Base-by-base conservation (phyloP, 2,113 vertebrate species). In the Anarhynchus alexandrinus region DNA sequence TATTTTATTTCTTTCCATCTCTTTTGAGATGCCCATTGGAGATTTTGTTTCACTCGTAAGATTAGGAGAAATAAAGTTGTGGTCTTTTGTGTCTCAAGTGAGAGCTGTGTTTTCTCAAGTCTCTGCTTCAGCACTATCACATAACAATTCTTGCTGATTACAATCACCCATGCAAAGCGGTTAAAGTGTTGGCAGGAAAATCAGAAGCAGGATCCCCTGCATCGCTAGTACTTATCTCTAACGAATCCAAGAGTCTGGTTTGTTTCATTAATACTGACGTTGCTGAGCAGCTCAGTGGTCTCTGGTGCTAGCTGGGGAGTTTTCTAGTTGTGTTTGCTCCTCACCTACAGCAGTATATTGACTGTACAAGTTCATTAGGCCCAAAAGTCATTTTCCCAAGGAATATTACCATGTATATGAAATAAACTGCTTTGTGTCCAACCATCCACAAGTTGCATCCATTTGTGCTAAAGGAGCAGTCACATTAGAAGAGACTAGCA, bases 91-190 rank as follows among this genome's bases (percentile, higher is more conserved):
- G 58, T 74, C 88, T 95, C 72, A 57, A 88, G 76, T 57, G 74
- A 85, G 62, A 73, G 71, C 74, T 77, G 5, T 54, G 52, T 95
- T 96, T 96, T 87, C 71, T 90, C 45, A 66, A 69, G 81, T 69
- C 91, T 79, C 27, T 82, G 22, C 89, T 95, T 93, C 90, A 89
- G 93, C 94, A 38, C 61, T 66, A 82, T 88, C 82, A 15, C 76
- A 42, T 90, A 69, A 80, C 62, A 96, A 72, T 86, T 82, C 94
- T 88, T 88, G 76, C 59, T 86, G 88, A 94, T 92, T 91, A 92
- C 58, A 88, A 76, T 91, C 49, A 83, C 65, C 77, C 55, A 58
- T 92, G 36, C 67, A 95, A 96, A 96, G 42, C 64, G 78, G 59
- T n/a, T 91, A 38, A 93, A 91, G 58, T n/a, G n/a, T 18, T 86